phyloP scores from a whole-genome alignment of 2,113 vertebrate species.

The Anarhynchus alexandrinus region DNA sequence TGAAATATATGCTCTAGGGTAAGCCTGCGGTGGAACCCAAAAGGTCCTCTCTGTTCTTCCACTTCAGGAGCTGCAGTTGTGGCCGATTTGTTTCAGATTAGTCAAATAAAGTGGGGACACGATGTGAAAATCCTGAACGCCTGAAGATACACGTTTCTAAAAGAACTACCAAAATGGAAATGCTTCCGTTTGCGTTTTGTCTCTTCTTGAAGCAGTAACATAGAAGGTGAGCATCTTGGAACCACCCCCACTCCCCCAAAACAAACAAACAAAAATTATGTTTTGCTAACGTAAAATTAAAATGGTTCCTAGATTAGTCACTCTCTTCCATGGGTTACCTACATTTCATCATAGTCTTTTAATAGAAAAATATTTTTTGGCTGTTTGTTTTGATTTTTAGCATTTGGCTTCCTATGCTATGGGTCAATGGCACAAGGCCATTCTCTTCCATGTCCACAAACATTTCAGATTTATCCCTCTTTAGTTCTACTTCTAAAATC shows the following conservation, averaged over 20 bases:
- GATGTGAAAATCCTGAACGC: not conserved
- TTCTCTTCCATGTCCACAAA: not conserved
- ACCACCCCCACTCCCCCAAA: accelerated
- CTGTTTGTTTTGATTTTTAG: not conserved
- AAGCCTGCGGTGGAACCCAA: not conserved
- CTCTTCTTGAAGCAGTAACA: not conserved
- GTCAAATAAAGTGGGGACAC: not conserved
- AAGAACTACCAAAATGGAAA: constrained; percentile 1
- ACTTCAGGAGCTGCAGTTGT: not conserved
- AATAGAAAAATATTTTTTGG: not conserved
- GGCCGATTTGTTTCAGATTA: not conserved
- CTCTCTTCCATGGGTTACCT: not conserved
- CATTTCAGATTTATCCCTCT: not conserved
- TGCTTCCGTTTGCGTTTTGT: not conserved
- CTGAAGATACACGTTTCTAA: not conserved
- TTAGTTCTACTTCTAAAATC: not conserved
- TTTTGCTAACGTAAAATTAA: not conserved
- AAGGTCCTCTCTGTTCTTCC: not conserved
- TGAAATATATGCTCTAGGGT: not conserved
- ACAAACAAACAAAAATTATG: too few relatives aligned
- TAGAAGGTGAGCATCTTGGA: not conserved
- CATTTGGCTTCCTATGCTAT: not conserved
- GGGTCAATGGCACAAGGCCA: not conserved
- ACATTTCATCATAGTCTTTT: not conserved
- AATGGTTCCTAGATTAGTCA: not conserved